phyloP scores from a whole-genome alignment of 2,797 vertebrate genomes.

The Sebastes matsubarae region DNA sequence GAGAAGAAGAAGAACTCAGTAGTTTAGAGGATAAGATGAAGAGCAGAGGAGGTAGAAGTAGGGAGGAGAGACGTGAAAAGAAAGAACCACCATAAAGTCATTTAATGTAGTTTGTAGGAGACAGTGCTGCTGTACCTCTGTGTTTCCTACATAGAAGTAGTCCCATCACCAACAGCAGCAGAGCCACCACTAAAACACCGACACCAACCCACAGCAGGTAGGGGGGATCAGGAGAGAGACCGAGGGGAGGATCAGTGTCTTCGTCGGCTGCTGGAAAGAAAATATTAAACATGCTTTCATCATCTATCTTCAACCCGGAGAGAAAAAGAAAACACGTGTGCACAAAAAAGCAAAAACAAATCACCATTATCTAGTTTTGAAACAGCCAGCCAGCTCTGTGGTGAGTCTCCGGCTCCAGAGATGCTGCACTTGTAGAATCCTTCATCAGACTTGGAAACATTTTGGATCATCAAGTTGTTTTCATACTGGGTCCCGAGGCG shows the following conservation, averaged over 20 bases:
- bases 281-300: background rate
- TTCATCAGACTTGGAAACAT: background rate
- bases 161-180: background rate
- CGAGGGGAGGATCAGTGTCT: background rate
- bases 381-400: background rate
- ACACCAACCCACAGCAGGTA: background rate
- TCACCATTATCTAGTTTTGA: background rate
- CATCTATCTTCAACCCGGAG: background rate
- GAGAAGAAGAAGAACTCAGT: too few species aligned
- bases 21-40: background rate
- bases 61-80: too few species aligned
- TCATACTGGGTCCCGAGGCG: background rate
- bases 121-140: background rate
- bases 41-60: background rate
- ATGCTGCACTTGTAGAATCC: conserved; percentile 22
- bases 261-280: background rate
- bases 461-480: background rate
- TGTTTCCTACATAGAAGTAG: background rate
- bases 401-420: background rate
- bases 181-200: background rate
- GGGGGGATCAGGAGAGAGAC: background rate
- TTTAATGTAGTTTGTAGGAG: background rate
- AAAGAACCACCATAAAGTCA: background rate
- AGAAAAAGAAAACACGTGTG: background rate
- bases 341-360: background rate